Percentiles rank a stretch among this genome's conserved stretches.
phyloP scores from a whole-genome alignment of 2,113 vertebrate species.

The Capreolus pygargus region DNA sequence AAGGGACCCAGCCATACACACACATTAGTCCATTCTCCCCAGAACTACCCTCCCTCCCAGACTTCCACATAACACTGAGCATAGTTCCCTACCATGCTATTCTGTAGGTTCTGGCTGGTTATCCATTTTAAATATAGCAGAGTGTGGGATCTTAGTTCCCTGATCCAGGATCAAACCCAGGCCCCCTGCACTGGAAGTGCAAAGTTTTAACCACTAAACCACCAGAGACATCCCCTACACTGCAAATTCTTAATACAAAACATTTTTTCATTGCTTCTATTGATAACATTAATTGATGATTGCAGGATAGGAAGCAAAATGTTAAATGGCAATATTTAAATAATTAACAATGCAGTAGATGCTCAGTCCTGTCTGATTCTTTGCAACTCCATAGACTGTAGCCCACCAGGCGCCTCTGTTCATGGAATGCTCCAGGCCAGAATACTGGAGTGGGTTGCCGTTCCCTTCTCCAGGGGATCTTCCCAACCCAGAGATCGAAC shows the following conservation, averaged over 20 bases:
- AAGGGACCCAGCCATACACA: neutral
- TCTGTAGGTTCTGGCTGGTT: neutral
- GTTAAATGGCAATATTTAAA: constrained; percentile 5
- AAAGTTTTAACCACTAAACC: neutral
- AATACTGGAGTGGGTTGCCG: neutral
- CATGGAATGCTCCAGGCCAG: neutral
- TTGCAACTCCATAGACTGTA: neutral
- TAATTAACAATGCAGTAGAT: neutral
- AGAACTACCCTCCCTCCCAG: neutral
- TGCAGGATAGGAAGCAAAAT: neutral
- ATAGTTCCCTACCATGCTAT: neutral
- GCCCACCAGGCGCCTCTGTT: neutral
- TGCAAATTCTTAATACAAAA: neutral
- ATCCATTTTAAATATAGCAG: neutral
- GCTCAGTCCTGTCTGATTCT: neutral
- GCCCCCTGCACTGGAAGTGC: neutral
- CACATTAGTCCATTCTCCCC: neutral
- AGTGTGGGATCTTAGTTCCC: neutral
- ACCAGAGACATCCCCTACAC: neutral
- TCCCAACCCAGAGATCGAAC: neutral
- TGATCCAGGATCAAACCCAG: neutral
- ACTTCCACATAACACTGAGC: neutral
- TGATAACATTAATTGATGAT: neutral
- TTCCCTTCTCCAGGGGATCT: neutral
- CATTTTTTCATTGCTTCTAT: neutral